A percentile compares a stretch with the other conserved stretches of the same genome.
Conservation (phyloP, 2,113 vertebrate genomes). For the Rhabdomys dilectus region DNA sequence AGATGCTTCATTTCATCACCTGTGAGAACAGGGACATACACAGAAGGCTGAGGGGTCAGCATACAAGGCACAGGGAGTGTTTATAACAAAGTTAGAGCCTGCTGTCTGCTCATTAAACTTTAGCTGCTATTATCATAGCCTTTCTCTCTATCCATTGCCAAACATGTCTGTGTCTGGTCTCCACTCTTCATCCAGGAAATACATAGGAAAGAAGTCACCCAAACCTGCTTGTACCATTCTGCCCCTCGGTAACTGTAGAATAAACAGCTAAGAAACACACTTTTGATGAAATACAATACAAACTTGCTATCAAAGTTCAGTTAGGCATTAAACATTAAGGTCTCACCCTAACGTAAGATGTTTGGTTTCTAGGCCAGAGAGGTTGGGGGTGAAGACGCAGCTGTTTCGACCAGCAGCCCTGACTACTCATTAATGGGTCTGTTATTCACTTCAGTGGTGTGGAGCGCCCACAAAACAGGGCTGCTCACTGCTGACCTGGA, state of each 20-base stretch:
- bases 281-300: neutral
- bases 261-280: neutral
- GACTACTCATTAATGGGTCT: neutral
- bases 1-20: neutral
- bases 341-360: constrained; percentile 34
- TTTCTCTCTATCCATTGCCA: neutral
- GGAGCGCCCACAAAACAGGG: constrained; percentile 74
- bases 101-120: neutral
- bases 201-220: neutral
- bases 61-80: neutral
- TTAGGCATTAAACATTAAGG: neutral
- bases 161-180: no score
- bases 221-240: neutral
- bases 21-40: no score
- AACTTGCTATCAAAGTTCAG: neutral
- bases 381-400: neutral
- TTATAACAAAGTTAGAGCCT: neutral
- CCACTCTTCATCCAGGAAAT: neutral
- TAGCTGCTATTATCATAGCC: neutral
- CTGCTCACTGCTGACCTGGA: constrained; percentile 58
- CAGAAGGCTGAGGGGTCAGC: neutral
- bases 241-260: neutral
- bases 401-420: neutral
- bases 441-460: constrained; percentile 18
- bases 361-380: constrained; percentile 32